Conservation (phyloP, 2,888 invertebrate genomes). For the Lydus trimaculatus region DNA sequence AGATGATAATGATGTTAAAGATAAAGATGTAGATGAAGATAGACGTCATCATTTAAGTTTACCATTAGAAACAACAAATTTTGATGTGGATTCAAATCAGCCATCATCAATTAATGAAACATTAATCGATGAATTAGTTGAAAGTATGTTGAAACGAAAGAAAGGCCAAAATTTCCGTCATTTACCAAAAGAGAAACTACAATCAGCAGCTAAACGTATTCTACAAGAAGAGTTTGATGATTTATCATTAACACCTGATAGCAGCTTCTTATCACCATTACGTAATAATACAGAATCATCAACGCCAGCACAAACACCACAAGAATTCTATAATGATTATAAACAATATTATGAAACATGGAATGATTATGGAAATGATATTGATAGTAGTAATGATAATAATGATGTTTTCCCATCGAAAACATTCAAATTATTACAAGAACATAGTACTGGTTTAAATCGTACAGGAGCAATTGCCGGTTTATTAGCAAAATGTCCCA, state of each 20-base stretch:
- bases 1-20: constrained; percentile 34
- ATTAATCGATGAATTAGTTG: constrained; percentile 66
- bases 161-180: constrained; percentile 64
- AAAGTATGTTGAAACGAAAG: constrained; percentile 65
- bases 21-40: constrained; percentile 42
- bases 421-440: constrained; percentile 65
- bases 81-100: constrained; percentile 62
- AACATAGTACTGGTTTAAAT: constrained; percentile 58
- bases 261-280: constrained; percentile 53
- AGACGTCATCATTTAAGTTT: constrained; percentile 64
- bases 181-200: constrained; percentile 66
- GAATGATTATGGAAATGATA: constrained; percentile 52
- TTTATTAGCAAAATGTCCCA: constrained; percentile 68
- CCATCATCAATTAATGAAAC: constrained; percentile 65
- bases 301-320: constrained; percentile 62
- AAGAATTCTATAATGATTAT: constrained; percentile 62
- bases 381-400: constrained; percentile 40
- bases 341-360: constrained; percentile 67
- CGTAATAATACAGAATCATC: constrained; percentile 58
- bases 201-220: constrained; percentile 66
- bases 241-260: constrained; percentile 57
- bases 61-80: constrained; percentile 62
- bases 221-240: constrained; percentile 65
- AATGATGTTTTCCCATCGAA: constrained; percentile 67
- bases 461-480: constrained; percentile 59